Evolutionary conservation across 2,113 vertebrate species (phyloP).

Genomic region (Leptobrachium leishanense): DNA sequence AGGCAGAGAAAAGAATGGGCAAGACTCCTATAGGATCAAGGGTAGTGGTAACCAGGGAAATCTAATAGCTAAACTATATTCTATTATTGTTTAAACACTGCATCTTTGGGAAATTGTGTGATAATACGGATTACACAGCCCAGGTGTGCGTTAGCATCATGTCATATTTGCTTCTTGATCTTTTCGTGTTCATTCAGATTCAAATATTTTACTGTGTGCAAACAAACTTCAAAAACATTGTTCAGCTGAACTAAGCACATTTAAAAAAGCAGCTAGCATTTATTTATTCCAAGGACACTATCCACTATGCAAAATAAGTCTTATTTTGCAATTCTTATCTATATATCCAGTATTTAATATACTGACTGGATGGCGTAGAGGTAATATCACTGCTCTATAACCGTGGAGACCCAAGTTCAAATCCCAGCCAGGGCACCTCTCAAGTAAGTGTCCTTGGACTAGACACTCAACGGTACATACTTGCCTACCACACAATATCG

Average conservation of each 20-base stretch:
- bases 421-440: too few species aligned
- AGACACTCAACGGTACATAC: too few species aligned
- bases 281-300: background rate
- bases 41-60: too few species aligned
- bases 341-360: background rate
- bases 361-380: too few species aligned
- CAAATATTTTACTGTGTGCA: background rate
- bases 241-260: background rate
- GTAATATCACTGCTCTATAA: too few species aligned
- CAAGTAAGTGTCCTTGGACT: too few species aligned
- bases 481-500: too few species aligned
- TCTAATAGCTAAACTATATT: too few species aligned
- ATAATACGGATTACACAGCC: background rate
- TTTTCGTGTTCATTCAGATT: background rate
- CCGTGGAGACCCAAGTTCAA: too few species aligned
- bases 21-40: too few species aligned
- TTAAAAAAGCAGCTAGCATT: background rate
- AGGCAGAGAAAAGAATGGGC: too few species aligned
- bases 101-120: background rate
- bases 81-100: background rate
- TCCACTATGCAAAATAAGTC: background rate
- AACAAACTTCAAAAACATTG: background rate
- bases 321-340: background rate
- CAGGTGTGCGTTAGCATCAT: constrained; percentile 9
- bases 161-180: constrained; percentile 14